phyloP scores from a whole-genome alignment of 2,888 invertebrate genomes.

The Masnerella sp. region DNA sequence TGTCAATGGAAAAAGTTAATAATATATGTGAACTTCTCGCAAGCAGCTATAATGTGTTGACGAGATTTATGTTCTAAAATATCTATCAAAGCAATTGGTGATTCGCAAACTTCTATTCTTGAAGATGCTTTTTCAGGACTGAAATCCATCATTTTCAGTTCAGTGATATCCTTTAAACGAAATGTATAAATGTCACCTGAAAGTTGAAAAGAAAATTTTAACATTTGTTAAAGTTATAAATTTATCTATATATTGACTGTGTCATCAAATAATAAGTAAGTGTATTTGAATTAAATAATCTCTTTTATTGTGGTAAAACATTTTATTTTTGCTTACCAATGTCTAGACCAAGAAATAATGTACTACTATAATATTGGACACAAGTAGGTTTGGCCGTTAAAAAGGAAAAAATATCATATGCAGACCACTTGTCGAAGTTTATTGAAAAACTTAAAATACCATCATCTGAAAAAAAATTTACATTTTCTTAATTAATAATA shows the following conservation, averaged over 20 bases:
- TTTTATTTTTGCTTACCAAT: slow-evolving; percentile 65
- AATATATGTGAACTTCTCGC: too few relatives aligned
- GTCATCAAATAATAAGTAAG: not conserved
- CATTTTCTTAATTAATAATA: slow-evolving; percentile 14
- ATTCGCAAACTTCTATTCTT: slow-evolving; percentile 59
- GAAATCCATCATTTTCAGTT: slow-evolving; percentile 64
- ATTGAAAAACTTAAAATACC: slow-evolving; percentile 69
- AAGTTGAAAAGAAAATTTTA: slow-evolving; percentile 18
- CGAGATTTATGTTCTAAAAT: slow-evolving; percentile 63
- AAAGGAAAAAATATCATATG: slow-evolving; percentile 63
- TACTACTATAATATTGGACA: slow-evolving; percentile 63
- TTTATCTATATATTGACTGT: not conserved
- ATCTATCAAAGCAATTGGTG: slow-evolving; percentile 66
- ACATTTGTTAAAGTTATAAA: not conserved
- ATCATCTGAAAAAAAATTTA: slow-evolving; percentile 57
- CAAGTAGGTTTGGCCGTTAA: slow-evolving; percentile 64
- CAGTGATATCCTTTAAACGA: slow-evolving; percentile 54
- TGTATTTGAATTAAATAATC: too few relatives aligned
- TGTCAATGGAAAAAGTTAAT: too few relatives aligned
- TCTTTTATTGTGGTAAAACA: too few relatives aligned
- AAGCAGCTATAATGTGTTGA: too few relatives aligned
- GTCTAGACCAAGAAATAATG: slow-evolving; percentile 68
- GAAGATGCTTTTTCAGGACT: slow-evolving; percentile 54
- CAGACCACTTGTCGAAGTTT: slow-evolving; percentile 62
- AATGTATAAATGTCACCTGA: slow-evolving; percentile 67